phyloP scores from a whole-genome alignment of 1,140 invertebrate species.

The Varroa destructor region DNA sequence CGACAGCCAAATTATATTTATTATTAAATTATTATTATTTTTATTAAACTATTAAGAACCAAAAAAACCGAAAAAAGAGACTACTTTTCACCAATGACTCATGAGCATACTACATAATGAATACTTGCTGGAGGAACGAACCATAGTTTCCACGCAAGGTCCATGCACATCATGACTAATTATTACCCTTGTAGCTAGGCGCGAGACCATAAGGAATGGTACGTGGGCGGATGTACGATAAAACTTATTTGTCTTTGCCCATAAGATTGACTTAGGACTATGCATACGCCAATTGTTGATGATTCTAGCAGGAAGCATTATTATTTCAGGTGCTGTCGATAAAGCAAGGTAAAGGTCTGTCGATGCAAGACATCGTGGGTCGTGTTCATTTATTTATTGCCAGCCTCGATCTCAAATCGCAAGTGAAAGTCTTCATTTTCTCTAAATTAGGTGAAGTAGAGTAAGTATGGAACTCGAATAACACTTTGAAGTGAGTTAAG shows the following conservation, averaged over 20 bases:
- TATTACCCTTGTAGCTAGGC: too few relatives aligned
- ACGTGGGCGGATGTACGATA: too few relatives aligned
- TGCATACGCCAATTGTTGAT: conserved; percentile 12
- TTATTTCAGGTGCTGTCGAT: conserved; percentile 51
- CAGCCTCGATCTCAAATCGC: neutral
- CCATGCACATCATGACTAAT: too few relatives aligned
- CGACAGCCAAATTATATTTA: conserved; percentile 20
- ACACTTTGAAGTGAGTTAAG: neutral
- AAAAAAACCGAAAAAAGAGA: neutral
- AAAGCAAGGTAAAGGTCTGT: conserved; percentile 69
- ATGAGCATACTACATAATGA: too few relatives aligned
- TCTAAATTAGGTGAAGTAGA: conserved; percentile 16
- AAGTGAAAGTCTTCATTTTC: conserved; percentile 11
- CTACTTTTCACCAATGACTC: neutral
- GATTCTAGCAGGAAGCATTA: neutral
- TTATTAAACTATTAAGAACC: neutral
- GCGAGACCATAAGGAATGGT: too few relatives aligned
- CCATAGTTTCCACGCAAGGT: too few relatives aligned
- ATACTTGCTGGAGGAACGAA: too few relatives aligned
- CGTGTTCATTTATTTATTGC: conserved; percentile 63
- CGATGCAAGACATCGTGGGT: conserved; percentile 71
- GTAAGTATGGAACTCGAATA: neutral
- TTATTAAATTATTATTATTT: conserved; percentile 4
- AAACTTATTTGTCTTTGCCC: too few relatives aligned
- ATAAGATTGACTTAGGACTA: too few relatives aligned